Conservation (phyloP, 2,797 vertebrate species). For the Microchirus variegatus region DNA sequence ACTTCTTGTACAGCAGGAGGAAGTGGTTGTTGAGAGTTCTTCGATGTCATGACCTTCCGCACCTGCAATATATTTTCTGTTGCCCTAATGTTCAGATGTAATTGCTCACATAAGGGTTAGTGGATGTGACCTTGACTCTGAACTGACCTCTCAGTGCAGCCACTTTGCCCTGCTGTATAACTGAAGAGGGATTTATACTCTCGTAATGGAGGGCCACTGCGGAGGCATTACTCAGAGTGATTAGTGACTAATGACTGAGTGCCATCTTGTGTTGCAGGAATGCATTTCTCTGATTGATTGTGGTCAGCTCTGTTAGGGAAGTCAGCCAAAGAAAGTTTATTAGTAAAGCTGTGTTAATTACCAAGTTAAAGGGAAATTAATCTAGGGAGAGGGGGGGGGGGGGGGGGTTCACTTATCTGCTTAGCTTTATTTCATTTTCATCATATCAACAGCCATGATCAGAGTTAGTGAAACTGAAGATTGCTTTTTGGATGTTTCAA, state of each 20-base stretch:
- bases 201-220: conserved; percentile 54
- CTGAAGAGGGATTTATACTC: conserved; percentile 58
- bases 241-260: conserved; percentile 66
- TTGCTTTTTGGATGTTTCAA: conserved; percentile 26
- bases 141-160: conserved; percentile 45
- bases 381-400: conserved; percentile 6
- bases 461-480: conserved; percentile 4
- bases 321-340: conserved; percentile 62
- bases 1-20: no score
- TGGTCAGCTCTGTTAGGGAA: conserved; percentile 52
- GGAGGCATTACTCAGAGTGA: conserved; percentile 57
- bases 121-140: conserved; percentile 45
- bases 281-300: conserved; percentile 58
- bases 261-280: conserved; percentile 53
- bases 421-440: conserved; percentile 35
- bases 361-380: conserved; percentile 59
- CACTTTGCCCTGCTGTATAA: conserved; percentile 43
- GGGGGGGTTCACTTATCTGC: conserved; percentile 32
- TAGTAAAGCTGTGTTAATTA: conserved; percentile 67
- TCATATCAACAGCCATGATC: conserved; percentile 30
- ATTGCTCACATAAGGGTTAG: conserved; percentile 37
- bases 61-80: conserved; percentile 18
- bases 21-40: background rate
- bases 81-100: conserved; percentile 38
- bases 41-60: background rate